A percentile compares a stretch with the other conserved stretches of the same genome.
Conservation (phyloP, 2,888 invertebrate genomes). For the Phyto melanocephala region DNA sequence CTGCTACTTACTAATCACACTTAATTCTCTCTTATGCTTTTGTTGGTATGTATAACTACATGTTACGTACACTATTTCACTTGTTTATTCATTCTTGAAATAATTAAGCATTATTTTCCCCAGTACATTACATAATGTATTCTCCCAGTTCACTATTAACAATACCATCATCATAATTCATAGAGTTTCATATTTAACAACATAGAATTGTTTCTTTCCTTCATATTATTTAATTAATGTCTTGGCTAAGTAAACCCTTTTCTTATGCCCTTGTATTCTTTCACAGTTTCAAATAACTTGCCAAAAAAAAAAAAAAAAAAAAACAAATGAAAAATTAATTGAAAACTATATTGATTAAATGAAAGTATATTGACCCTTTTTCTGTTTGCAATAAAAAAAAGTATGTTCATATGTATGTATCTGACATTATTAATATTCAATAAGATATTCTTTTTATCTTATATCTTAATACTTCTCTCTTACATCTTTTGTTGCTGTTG, state of each 20-base stretch:
- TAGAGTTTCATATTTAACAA: conserved; percentile 6
- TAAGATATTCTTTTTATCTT: conserved; percentile 1
- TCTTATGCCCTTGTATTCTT: conserved; percentile 22
- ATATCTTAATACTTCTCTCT: neutral
- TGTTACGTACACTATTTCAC: too few relatives aligned
- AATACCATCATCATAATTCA: conserved; percentile 7
- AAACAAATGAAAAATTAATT: neutral
- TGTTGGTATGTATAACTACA: too few relatives aligned
- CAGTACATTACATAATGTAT: neutral
- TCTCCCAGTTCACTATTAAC: conserved; percentile 4
- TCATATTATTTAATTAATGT: neutral
- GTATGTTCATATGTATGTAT: neutral
- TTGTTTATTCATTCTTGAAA: neutral
- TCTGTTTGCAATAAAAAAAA: neutral
- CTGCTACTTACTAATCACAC: neutral
- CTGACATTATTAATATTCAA: conserved; percentile 33
- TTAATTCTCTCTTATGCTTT: neutral
- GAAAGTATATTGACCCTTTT: conserved; percentile 37
- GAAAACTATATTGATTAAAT: conserved; percentile 25
- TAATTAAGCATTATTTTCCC: conserved; percentile 1
- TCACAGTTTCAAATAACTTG: conserved; percentile 26
- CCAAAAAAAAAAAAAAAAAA: neutral
- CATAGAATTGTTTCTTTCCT: neutral
- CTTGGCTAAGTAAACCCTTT: conserved; percentile 31
- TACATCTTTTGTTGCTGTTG: conserved; percentile 18